Percentiles rank a stretch among this genome's conserved stretches.
Conservation (phyloP, 2,113 vertebrate genomes). For the Gracilinanus agilis region DNA sequence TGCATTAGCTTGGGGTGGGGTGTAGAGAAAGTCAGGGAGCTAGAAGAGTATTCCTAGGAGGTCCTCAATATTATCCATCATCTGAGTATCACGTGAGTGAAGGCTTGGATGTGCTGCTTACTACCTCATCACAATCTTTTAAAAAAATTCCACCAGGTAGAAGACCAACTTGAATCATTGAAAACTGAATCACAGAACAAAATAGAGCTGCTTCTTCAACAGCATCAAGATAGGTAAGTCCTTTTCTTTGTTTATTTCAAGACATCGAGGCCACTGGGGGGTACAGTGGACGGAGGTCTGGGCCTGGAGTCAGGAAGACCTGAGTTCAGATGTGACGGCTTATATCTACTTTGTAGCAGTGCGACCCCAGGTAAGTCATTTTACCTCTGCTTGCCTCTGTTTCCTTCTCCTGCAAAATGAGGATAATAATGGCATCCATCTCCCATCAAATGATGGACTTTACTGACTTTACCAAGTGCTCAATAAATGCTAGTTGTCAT, state of each 20-base stretch:
- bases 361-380: neutral
- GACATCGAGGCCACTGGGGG: neutral
- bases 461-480: neutral
- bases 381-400: neutral
- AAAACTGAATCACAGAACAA: conserved; percentile 77
- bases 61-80: neutral
- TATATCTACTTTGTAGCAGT: neutral
- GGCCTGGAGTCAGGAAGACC: no score
- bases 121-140: conserved; percentile 13
- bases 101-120: conserved; percentile 36
- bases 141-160: conserved; percentile 75
- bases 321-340: no score
- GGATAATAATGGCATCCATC: neutral
- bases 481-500: neutral
- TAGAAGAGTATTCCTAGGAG: conserved; percentile 23
- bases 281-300: no score
- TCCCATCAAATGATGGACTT: neutral
- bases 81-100: neutral
- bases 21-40: conserved; percentile 8
- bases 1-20: neutral
- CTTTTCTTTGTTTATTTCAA: neutral
- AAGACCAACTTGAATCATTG: conserved; percentile 78
- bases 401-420: neutral
- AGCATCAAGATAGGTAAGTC: conserved; percentile 84
- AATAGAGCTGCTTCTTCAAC: conserved; percentile 79